Evolutionary conservation across 2,797 vertebrate species (phyloP).

Genomic region (Brachyrhaphis roseni): DNA sequence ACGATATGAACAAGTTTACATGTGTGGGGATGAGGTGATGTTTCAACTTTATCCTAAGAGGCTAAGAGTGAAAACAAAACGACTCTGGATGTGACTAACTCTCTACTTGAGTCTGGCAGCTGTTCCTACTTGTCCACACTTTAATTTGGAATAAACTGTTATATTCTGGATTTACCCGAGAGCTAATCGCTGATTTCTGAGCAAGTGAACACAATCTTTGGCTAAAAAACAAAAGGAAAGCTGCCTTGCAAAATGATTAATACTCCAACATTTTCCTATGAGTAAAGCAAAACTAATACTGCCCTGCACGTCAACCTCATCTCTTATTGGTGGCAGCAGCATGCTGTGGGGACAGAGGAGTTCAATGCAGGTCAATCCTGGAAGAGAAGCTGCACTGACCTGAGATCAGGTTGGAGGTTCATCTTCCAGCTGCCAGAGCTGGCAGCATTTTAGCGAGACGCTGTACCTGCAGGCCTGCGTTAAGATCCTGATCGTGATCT

Average conservation of each 20-base stretch:
- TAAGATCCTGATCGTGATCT: slow-evolving; percentile 12
- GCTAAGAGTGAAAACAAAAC: slow-evolving; percentile 48
- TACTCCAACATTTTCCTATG: not conserved
- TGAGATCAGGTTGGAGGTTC: not conserved
- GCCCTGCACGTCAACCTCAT: not conserved
- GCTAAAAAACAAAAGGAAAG: not conserved
- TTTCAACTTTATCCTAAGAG: slow-evolving; percentile 51
- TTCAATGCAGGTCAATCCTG: too few species aligned
- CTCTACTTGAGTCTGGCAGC: slow-evolving; percentile 8
- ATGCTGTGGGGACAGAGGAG: not conserved
- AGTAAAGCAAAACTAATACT: not conserved
- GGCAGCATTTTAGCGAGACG: not conserved
- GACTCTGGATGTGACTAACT: not conserved
- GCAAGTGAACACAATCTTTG: not conserved
- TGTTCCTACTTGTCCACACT: not conserved
- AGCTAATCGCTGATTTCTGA: not conserved
- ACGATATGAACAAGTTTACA: slow-evolving; percentile 25
- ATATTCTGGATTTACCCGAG: not conserved
- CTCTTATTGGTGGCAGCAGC: not conserved
- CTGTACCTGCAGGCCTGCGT: not conserved
- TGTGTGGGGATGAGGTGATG: slow-evolving; percentile 8
- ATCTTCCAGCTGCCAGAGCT: not conserved
- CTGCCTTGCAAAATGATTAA: not conserved
- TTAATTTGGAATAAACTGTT: not conserved
- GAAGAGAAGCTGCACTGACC: not conserved